Evolutionary conservation across 2,888 invertebrate species (phyloP).

Genomic region (Antitype chi): DNA sequence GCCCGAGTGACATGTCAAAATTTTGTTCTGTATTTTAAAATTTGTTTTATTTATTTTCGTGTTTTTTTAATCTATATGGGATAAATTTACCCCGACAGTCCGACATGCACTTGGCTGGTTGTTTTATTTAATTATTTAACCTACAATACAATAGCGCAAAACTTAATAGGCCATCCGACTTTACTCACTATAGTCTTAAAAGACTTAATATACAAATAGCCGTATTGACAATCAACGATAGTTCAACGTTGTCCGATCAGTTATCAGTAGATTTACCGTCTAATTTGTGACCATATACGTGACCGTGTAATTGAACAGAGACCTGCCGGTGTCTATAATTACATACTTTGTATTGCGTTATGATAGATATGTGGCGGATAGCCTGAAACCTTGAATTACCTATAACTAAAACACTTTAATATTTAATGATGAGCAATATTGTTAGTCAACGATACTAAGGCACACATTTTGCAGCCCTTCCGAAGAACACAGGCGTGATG

Average conservation of each 20-base stretch:
- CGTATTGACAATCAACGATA: constrained; percentile 17
- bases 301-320: constrained; percentile 22
- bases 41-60: no score
- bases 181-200: constrained; percentile 1
- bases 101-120: no score
- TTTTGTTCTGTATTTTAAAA: no score
- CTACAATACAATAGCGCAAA: background rate
- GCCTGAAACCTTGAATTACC: background rate
- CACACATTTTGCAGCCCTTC: background rate
- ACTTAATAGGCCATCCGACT: background rate
- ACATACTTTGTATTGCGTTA: constrained; percentile 9
- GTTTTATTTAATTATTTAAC: background rate
- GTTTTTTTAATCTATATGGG: no score
- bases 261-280: constrained; percentile 32
- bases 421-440: background rate
- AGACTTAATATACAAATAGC: constrained; percentile 25
- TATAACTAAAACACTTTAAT: background rate
- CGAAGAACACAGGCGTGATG: background rate
- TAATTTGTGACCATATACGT: constrained; percentile 22
- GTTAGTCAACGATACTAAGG: background rate
- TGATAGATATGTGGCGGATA: no score
- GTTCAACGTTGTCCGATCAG: constrained; percentile 15
- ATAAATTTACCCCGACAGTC: no score
- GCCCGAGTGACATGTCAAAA: no score
- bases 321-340: background rate